Evolutionary conservation across 2,113 vertebrate species (phyloP).

Genomic region (Perca schrenkii): DNA sequence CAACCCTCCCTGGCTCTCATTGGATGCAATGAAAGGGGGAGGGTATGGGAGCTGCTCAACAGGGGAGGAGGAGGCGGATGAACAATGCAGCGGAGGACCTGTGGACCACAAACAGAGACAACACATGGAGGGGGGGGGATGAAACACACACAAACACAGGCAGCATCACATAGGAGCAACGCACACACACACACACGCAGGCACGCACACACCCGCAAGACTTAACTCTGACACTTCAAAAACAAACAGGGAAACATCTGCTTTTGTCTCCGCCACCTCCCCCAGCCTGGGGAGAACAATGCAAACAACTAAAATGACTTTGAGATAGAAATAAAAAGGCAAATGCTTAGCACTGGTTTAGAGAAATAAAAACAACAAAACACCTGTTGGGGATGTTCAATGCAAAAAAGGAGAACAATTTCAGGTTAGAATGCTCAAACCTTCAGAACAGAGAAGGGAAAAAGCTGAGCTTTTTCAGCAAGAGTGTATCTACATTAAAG

Average conservation of each 20-base stretch:
- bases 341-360: constrained; percentile 47
- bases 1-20: constrained; percentile 96
- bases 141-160: constrained; percentile 83
- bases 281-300: constrained; percentile 69
- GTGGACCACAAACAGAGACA: constrained; percentile 91
- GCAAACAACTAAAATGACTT: constrained; percentile 71
- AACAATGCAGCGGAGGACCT: constrained; percentile 96
- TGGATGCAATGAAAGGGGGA: constrained; percentile 91
- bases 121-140: constrained; percentile 82
- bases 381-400: constrained; percentile 36
- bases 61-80: constrained; percentile 95
- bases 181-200: constrained; percentile 46
- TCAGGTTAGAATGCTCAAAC: constrained; percentile 22
- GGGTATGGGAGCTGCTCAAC: constrained; percentile 93
- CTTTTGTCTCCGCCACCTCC: constrained; percentile 69
- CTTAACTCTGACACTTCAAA: constrained; percentile 75
- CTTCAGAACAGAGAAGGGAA: background rate
- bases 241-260: constrained; percentile 74
- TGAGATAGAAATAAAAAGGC: constrained; percentile 53
- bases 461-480: background rate
- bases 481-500: background rate
- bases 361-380: constrained; percentile 56
- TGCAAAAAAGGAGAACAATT: constrained; percentile 13
- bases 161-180: constrained; percentile 74
- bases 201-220: constrained; percentile 44